These are phyloP conservation scores for Cuniculus paca DNA, from an alignment of 2,797 vertebrate species.

Conservation along the genomic window DNA sequence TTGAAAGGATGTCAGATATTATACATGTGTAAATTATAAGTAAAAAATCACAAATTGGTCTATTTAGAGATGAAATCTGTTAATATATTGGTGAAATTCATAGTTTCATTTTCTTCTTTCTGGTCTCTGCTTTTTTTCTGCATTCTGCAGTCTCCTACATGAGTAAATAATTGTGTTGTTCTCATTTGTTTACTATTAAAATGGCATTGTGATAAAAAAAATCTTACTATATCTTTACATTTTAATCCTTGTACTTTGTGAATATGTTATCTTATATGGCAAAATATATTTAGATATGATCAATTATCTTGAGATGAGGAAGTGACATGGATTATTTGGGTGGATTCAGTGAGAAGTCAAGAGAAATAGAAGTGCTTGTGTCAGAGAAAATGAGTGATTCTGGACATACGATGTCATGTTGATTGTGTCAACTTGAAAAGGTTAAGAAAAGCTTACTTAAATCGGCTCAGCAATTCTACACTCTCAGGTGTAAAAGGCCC, in stretches of 20 bases:
- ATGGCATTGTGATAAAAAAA: not conserved
- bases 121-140: not conserved
- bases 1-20: not conserved
- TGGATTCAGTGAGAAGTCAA: not conserved
- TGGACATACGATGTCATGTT: not conserved
- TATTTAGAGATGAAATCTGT: not conserved
- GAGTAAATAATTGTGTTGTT: not conserved
- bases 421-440: too few relatives aligned
- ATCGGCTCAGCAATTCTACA: too few relatives aligned
- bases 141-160: not conserved
- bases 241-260: not conserved
- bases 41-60: not conserved
- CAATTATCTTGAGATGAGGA: not conserved
- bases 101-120: not conserved
- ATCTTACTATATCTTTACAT: not conserved
- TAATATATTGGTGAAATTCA: not conserved
- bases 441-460: too few relatives aligned
- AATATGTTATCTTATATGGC: not conserved
- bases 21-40: not conserved
- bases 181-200: not conserved
- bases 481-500: too few relatives aligned
- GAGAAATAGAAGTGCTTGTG: too few relatives aligned
- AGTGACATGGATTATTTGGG: not conserved
- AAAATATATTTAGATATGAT: not conserved
- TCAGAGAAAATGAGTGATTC: not conserved